Evolutionary conservation across 1,140 invertebrate genomes (phyloP).

Genomic region (Drosophila ohnishii): DNA sequence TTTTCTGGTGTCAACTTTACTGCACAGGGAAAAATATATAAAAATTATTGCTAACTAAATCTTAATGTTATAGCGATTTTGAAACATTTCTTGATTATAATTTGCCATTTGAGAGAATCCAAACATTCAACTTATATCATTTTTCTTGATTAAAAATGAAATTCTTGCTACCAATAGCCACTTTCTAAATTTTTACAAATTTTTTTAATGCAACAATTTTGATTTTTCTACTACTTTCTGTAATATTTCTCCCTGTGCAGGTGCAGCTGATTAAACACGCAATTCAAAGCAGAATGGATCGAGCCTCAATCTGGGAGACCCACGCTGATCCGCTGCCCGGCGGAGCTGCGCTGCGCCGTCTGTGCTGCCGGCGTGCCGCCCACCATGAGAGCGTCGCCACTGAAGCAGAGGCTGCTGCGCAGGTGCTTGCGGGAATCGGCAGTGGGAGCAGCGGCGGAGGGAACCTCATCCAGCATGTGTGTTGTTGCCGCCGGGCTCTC

Average conservation of each 20-base stretch:
- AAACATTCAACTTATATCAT: too few relatives aligned
- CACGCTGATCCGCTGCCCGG: constrained; percentile 72
- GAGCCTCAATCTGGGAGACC: constrained; percentile 72
- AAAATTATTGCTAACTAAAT: background rate
- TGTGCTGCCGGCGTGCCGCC: constrained; percentile 53
- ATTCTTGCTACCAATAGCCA: too few relatives aligned
- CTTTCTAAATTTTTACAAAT: too few relatives aligned
- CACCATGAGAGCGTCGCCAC: constrained; percentile 73
- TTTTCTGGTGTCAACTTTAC: constrained; percentile 1
- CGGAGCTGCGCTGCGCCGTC: constrained; percentile 84
- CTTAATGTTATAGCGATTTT: background rate
- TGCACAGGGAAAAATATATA: constrained; percentile 9
- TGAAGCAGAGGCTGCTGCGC: constrained; percentile 81
- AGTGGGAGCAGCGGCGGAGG: constrained; percentile 5
- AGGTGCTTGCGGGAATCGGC: constrained; percentile 73
- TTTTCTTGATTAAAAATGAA: background rate
- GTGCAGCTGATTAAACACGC: constrained; percentile 50
- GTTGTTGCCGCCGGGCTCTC: constrained; percentile 44
- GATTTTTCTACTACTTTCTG: background rate
- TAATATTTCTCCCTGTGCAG: constrained; percentile 18
- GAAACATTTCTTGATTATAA: background rate
- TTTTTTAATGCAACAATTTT: too few relatives aligned
- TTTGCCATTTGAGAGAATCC: accelerated
- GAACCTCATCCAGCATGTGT: constrained; percentile 45
- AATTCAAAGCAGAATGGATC: constrained; percentile 5